Base-by-base conservation (phyloP, 2,888 invertebrate genomes). In the Serrognathus titanus region DNA sequence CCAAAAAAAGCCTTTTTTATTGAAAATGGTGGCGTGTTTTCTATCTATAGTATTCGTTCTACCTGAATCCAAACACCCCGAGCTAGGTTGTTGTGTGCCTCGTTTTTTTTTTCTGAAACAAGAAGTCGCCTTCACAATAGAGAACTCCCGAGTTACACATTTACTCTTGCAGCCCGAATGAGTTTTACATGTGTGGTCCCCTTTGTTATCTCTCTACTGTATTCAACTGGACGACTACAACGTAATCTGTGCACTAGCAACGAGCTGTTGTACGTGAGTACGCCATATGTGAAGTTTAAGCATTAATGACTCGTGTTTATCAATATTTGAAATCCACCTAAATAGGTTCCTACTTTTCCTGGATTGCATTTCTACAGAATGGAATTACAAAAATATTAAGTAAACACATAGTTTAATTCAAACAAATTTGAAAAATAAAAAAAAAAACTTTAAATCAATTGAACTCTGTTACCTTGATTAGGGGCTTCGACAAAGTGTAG, bases 141-240 rank as follows among this genome's bases (percentile, higher is more conserved):
- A 62, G 51, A 59, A 63, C 66, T 66, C 58, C 66, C 58, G 63
- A 62, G 66, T 66, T 66, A 66, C 66, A 63, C 66, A 62, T 61
- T 60, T 56, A 57, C 51, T 47, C 39, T 24, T 53, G 58, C 55
- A 36, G 62, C 31, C 41, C 55, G 57, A 20, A 51, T 35, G 53
- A 55, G 48, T 45, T 49, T 37, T 11, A 46, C 24, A 24, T 53
- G 37, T 58, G 60, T 20, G 48, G 45, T 41, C 13, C 12, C 50
- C 31, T 51, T 52, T 50, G 24, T 39, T 51, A 24, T 24, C 38
- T 7, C 12, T 8, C 7, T 11, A 35, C 20, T 53, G n/a, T 9
- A 51, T 37, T 55, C 35, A 20, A n/a, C 47, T 61, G 59, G 48
- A 2, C 58, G 43, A 54, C 60, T 60, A 43, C 31, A 35, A 46